Conservation (phyloP, 1,140 invertebrate genomes). For the silkworm (Bombyx mori) region ASM3026992v2 NC_085132.1:803501-804000, state of each 20-base stretch:
- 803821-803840: too few relatives aligned
- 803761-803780: constrained; percentile 11
- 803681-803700: constrained; percentile 24
- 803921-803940: constrained; percentile 43
- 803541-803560: too few relatives aligned
- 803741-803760: neutral
- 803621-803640: too few relatives aligned
- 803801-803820: neutral
- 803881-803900: constrained; percentile 11
- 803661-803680: too few relatives aligned
- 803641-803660: too few relatives aligned
- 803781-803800: constrained; percentile 18
- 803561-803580: too few relatives aligned
- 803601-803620: too few relatives aligned
- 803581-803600: too few relatives aligned
- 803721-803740: constrained; percentile 20
- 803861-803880: constrained; percentile 8
- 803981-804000: constrained; percentile 50
- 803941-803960: constrained; percentile 40
- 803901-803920: constrained; percentile 24
- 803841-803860: too few relatives aligned
- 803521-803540: too few relatives aligned
- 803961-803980: constrained; percentile 45
- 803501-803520: too few relatives aligned
- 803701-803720: constrained; percentile 31